Conservation (phyloP, 2,113 vertebrate genomes). For the Tauraco erythrolophus region DNA sequence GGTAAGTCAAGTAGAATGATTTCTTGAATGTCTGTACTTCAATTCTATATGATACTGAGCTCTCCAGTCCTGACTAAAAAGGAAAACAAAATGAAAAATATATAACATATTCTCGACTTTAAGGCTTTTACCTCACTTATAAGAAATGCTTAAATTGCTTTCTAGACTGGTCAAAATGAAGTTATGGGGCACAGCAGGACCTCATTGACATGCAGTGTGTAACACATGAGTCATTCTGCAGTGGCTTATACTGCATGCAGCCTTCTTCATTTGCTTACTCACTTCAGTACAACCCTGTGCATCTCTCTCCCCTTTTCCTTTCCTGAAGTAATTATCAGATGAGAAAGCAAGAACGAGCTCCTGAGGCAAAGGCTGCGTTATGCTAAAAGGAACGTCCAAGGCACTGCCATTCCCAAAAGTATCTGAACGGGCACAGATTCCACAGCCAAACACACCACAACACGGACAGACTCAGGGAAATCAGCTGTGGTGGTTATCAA, state of each 20-base stretch:
- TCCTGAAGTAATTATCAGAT: neutral
- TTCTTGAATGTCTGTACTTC: neutral
- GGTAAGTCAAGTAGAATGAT: neutral
- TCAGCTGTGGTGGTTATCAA: neutral
- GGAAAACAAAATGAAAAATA: neutral
- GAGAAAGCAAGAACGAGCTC: neutral
- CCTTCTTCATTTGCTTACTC: neutral
- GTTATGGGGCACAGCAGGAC: accelerated
- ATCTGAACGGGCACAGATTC: accelerated
- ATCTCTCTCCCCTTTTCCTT: neutral
- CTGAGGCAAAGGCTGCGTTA: neutral
- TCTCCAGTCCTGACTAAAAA: neutral
- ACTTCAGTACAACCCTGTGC: neutral
- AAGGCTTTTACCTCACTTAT: neutral
- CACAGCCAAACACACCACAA: neutral
- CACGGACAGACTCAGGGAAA: neutral
- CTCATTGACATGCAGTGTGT: accelerated
- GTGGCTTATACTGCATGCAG: accelerated
- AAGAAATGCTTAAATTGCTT: neutral
- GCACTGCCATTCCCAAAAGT: neutral
- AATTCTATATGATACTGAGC: neutral
- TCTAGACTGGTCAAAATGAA: neutral
- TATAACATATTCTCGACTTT: neutral
- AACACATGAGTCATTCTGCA: accelerated
- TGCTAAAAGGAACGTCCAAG: neutral